Conservation (phyloP, 92 coral and sea anemone genomes). For the Bergia sp. region DNA sequence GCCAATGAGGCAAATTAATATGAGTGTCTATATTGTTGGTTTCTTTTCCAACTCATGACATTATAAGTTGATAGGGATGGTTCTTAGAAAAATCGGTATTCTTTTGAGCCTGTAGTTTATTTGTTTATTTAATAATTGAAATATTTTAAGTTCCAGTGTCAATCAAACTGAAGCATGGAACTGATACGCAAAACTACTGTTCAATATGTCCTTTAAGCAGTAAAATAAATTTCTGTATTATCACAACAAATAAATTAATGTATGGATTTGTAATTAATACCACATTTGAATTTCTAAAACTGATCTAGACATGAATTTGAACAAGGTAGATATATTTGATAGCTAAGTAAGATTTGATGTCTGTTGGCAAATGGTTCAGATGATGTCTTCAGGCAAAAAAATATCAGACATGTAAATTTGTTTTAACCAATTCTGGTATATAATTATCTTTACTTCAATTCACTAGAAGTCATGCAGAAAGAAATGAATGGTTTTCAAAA, state of each 20-base stretch:
- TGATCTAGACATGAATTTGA: no score
- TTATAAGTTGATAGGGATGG: background rate
- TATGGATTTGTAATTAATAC: no score
- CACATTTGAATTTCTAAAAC: no score
- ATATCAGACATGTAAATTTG: background rate
- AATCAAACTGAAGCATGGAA: background rate
- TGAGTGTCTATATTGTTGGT: background rate
- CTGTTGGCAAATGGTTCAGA: background rate
- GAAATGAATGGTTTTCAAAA: background rate
- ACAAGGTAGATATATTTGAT: no score
- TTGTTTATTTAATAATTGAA: conserved; percentile 1
- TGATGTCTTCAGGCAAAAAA: background rate
- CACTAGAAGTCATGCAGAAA: background rate
- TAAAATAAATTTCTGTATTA: background rate
- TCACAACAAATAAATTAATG: no score
- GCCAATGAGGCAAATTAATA: background rate
- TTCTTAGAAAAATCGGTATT: background rate
- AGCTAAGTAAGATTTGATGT: no score
- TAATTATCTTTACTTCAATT: background rate
- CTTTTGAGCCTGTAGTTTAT: background rate
- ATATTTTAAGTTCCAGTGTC: background rate
- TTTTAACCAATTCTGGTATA: no score
- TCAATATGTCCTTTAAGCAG: background rate
- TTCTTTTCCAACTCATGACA: background rate
- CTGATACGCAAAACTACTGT: no score